A percentile compares a stretch with the other conserved stretches of the same genome.
phyloP scores from a whole-genome alignment of 2,113 vertebrate species.

The Turnix velox region DNA sequence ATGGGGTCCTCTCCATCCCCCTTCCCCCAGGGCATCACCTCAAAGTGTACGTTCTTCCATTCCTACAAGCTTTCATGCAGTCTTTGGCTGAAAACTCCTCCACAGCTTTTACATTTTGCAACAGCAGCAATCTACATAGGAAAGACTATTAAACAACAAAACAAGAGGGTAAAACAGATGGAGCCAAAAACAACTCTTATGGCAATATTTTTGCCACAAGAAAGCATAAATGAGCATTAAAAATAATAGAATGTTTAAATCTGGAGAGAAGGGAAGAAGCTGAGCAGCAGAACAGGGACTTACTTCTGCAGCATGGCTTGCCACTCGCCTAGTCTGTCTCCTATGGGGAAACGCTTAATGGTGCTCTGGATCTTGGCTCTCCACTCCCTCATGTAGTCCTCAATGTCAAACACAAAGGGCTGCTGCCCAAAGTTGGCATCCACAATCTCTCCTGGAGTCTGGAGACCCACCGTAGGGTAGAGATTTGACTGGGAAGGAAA shows the following conservation, averaged over 20 bases:
- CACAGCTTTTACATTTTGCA: neutral
- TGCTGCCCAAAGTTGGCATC: conserved; percentile 99
- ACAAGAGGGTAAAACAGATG: neutral
- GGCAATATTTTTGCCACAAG: neutral
- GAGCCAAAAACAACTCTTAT: too few relatives aligned
- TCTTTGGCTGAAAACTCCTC: neutral
- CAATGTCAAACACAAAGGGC: conserved; percentile 97
- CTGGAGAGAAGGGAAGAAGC: neutral
- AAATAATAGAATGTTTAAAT: neutral
- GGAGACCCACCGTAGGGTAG: conserved; percentile 96
- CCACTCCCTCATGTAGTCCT: conserved; percentile 99
- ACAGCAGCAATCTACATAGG: neutral
- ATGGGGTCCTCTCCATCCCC: neutral
- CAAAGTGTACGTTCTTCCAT: neutral
- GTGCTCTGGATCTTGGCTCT: conserved; percentile 94
- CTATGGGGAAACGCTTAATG: conserved; percentile 93
- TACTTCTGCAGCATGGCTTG: conserved; percentile 97
- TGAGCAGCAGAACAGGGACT: conserved; percentile 43
- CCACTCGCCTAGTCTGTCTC: conserved; percentile 95
- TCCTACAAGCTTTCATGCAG: neutral
- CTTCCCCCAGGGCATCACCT: neutral
- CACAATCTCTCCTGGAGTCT: conserved; percentile 97
- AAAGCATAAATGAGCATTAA: neutral
- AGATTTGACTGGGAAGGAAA: conserved; percentile 88
- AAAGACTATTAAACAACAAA: neutral